Evolutionary conservation across 2,888 invertebrate species (phyloP), one percentile per base, ranked within the genome.

Genomic region (Acanthosepion lycidas): DNA sequence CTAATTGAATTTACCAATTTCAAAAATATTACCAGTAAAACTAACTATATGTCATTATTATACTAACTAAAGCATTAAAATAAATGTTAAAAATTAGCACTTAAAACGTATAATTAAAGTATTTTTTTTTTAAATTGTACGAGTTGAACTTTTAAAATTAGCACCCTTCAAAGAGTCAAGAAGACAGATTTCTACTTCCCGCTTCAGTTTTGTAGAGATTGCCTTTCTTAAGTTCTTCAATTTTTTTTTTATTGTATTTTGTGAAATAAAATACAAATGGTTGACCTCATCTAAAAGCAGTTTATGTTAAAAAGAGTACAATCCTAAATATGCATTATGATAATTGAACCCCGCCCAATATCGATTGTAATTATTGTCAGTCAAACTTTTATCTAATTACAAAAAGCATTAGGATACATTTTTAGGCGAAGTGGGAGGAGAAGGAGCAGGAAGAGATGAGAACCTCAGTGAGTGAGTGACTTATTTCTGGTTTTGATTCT

Each of bases 281-380:
- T 59, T 59, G 59, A 92, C 33, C 33, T 92, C 49, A 92, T n/a
- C 92, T 53, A 42, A 53, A 51, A 53, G 28, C 49, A 92, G 48
- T 92, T 9, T 92, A 92, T 51, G 92, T 53, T 51, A 51, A 92
- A 26, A 51, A 59, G 59, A 59, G 23, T 59, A 20, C 59, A 59
- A 59, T 59, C 59, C 59, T 23, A 59, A 42, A 28, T 48, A 92
- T 92, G 53, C 53, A 92, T 51, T 92, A 92, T 92, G 28, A 28
- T 51, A 92, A 51, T 49, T 92, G 48, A 48, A 92, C 92, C 92
- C 53, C 53, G 92, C 92, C 92, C 92, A 49, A 92, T 53, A 92
- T 51, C 48, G 48, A n/a, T 28, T 15, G 48, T 18, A 49, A 42
- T 26, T 42, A 51, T 51, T 53, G 53, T 92, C 53, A 92, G 48